These are phyloP conservation scores for Diachasmimorpha longicaudata DNA, from an alignment of 1,140 invertebrate species.

Conservation along the genomic window DNA sequence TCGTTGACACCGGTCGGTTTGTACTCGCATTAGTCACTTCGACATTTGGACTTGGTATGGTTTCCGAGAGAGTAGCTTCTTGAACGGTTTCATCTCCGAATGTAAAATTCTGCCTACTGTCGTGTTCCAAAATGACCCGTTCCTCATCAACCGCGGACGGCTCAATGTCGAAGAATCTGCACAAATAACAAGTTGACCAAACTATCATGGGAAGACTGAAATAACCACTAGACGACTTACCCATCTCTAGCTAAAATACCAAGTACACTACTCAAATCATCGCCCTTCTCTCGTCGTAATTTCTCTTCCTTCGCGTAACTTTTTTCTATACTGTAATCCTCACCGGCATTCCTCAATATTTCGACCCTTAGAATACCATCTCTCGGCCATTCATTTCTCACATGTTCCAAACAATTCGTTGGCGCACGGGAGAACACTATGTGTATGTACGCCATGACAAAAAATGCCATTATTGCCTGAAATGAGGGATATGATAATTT, in stretches of 20 bases:
- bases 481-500: no score
- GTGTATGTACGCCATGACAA: slow-evolving; percentile 93
- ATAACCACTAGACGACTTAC: slow-evolving; percentile 54
- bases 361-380: slow-evolving; percentile 96
- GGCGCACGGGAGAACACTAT: slow-evolving; percentile 91
- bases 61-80: slow-evolving; percentile 32
- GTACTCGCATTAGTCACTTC: slow-evolving; percentile 48
- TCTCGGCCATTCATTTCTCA: slow-evolving; percentile 90
- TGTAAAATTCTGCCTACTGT: slow-evolving; percentile 50
- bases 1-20: slow-evolving; percentile 48
- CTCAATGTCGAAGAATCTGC: slow-evolving; percentile 74
- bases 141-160: slow-evolving; percentile 68
- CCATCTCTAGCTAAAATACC: slow-evolving; percentile 73
- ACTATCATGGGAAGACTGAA: not conserved
- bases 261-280: slow-evolving; percentile 70
- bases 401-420: slow-evolving; percentile 90
- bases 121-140: slow-evolving; percentile 47
- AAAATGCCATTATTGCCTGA: slow-evolving; percentile 86
- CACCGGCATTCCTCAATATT: slow-evolving; percentile 78
- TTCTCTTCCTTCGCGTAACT: slow-evolving; percentile 82
- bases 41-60: slow-evolving; percentile 43
- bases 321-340: slow-evolving; percentile 78
- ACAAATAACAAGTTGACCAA: slow-evolving; percentile 13
- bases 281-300: slow-evolving; percentile 71
- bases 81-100: slow-evolving; percentile 40